phyloP scores from a whole-genome alignment of 2,113 vertebrate species.

The Dolichotis patagonum region DNA sequence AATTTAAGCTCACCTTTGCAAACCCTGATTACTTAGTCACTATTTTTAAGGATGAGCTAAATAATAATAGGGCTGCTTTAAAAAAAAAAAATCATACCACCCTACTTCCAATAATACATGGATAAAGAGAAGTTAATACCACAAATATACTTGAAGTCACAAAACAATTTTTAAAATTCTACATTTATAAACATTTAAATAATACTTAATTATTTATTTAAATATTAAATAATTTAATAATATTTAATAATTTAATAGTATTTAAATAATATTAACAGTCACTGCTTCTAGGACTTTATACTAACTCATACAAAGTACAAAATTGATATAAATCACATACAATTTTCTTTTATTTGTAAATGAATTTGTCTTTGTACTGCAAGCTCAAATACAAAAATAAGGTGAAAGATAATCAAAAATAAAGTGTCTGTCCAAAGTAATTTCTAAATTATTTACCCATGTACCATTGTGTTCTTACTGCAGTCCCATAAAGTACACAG shows the following conservation, averaged over 20 bases:
- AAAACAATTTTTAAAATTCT: neutral
- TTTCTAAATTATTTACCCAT: neutral
- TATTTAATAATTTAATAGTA: no score
- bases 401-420: neutral
- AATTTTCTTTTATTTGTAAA: neutral
- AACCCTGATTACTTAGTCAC: neutral
- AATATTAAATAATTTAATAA: no score
- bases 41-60: constrained; percentile 20
- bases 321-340: neutral
- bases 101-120: neutral
- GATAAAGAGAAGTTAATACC: neutral
- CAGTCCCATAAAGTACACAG: neutral
- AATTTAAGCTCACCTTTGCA: neutral
- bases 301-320: neutral
- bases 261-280: neutral
- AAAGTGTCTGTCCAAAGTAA: neutral
- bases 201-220: no score
- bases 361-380: neutral
- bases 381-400: neutral
- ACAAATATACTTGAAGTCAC: neutral
- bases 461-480: neutral
- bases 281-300: neutral
- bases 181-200: neutral
- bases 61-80: neutral
- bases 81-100: neutral